Evolutionary conservation across 1,140 invertebrate genomes (phyloP), one percentile per base, ranked within the genome.

Genomic region (Panonychus citri): DNA sequence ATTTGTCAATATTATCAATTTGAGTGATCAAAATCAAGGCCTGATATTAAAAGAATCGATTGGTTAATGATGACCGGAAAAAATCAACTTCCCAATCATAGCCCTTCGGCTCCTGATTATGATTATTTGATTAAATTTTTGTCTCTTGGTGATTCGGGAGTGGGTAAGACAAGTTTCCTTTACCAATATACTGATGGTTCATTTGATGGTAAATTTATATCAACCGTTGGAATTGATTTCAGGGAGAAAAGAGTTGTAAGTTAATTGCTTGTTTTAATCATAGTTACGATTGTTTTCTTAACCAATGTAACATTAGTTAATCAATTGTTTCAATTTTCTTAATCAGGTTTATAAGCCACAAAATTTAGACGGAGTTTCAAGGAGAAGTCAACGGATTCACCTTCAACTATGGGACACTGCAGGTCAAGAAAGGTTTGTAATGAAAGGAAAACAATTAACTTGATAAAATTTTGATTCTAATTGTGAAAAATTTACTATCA

Each of bases 161-260:
- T 90, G 55, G 87, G 87, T 30, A 91, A 91, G 73, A 91, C 87
- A 0, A 88, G 84, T 65, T 87, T 90, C 63, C 71, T 91, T 19
- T 88, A 87, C 71, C 89, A 93, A 64, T 97, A 95, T 65, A 94
- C 89, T 2, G 89, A 95, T 73, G 85, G 83, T 53, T 76, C 76
- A 19, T 97, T 94, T 68, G 83, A 86, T 66, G 78, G 81, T 8
- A 81, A 84, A 69, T 97, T 94, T 69, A 87, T 91, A 60, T 94
- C 90, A 3, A 97, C 91, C 8, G 91, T 97, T 56, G 91, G 91
- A 54, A 95, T 97, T 64, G 91, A 96, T 71, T 96, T 96, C 67
- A 78, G 86, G 67, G 89, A 96, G 72, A 97, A 96, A 73, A 76
- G 85, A 70, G 74, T 95, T 75, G 89, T 93, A 74, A 77, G 78